Percentiles rank a stretch among this genome's conserved stretches.
phyloP scores from a whole-genome alignment of 2,888 invertebrate genomes.

The Halictus ligatus region DNA sequence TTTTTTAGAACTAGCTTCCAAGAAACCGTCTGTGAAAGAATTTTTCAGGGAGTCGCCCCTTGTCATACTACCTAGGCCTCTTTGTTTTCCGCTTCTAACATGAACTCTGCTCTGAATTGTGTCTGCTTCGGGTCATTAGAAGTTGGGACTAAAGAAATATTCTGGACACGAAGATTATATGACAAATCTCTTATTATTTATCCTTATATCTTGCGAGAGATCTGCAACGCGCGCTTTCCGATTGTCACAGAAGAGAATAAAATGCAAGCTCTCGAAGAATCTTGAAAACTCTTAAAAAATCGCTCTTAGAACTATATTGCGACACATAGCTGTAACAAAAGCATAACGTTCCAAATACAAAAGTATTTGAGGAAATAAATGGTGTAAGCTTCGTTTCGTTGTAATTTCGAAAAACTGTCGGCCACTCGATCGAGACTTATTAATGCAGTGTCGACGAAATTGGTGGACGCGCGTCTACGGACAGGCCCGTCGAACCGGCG shows the following conservation, averaged over 20 bases:
- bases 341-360: neutral
- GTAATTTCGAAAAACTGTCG: neutral
- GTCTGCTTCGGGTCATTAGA: neutral
- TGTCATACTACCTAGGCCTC: neutral
- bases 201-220: neutral
- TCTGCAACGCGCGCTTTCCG: neutral
- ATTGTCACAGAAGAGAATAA: neutral
- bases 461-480: neutral
- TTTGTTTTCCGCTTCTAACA: neutral
- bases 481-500: neutral
- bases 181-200: neutral
- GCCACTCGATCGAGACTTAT: neutral
- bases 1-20: neutral
- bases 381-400: neutral
- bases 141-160: neutral
- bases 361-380: neutral
- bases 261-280: neutral
- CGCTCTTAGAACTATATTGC: neutral
- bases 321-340: neutral
- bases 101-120: neutral
- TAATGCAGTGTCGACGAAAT: neutral
- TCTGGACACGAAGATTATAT: neutral
- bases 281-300: neutral
- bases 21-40: neutral
- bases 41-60: neutral